phyloP scores from a whole-genome alignment of 2,888 invertebrate genomes.

The Cybosia mesomella region DNA sequence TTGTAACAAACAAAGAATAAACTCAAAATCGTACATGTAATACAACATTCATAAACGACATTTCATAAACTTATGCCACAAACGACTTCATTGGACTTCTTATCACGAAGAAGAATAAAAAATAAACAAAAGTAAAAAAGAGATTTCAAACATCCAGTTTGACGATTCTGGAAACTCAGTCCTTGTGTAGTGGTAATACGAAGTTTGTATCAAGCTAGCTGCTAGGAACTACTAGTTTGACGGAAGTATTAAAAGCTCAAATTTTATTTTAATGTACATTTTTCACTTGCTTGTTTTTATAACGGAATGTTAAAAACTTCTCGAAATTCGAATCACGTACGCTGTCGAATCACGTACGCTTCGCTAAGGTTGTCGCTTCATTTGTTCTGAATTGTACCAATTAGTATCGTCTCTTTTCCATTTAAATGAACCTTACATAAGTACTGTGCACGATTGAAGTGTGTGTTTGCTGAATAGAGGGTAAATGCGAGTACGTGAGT shows the following conservation, averaged over 20 bases:
- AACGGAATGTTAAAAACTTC: constrained; percentile 40
- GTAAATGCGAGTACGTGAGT: constrained; percentile 1
- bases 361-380: constrained; percentile 37
- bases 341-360: constrained; percentile 45
- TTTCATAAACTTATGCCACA: not conserved
- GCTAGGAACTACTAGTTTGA: not conserved
- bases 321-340: constrained; percentile 48
- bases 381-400: constrained; percentile 44
- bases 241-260: constrained; percentile 36
- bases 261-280: constrained; percentile 42
- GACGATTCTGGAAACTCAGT: not conserved
- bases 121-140: not conserved
- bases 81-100: not conserved
- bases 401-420: constrained; percentile 33
- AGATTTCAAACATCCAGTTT: not conserved
- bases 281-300: constrained; percentile 37
- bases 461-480: not conserved
- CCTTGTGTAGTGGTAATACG: not conserved
- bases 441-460: constrained; percentile 4
- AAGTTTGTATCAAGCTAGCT: not conserved
- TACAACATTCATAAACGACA: no score
- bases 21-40: not conserved
- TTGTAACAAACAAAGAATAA: not conserved
- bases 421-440: constrained; percentile 20
- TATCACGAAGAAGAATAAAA: not conserved